Base-by-base conservation (phyloP, 2,888 invertebrate species). In the Arenicola marina region DNA sequence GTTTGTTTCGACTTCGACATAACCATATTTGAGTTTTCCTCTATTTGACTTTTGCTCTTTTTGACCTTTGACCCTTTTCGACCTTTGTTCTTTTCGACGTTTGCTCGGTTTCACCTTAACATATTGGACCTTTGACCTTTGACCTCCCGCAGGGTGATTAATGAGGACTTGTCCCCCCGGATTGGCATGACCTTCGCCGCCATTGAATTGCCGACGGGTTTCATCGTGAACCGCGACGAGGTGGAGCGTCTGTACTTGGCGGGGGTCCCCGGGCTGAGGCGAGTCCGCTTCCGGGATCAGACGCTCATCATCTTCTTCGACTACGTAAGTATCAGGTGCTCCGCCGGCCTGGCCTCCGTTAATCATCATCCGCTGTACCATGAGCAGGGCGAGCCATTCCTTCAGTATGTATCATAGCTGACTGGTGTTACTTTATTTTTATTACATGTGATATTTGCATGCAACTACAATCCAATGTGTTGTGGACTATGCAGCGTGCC, bases 301-400 rank as follows among this genome's bases (percentile, higher is more conserved):
- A 93, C 93, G 87, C 90, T 95, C 66, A 85, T 92, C 54, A 94
- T 95, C 86, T 96, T 95, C 84, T 95, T 97, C 81, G 91, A 93
- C 82, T 94, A 91, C 82, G 93, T 94, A 85, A 89, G 91, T 88
- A n/a, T n/a, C n/a, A n/a, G n/a, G n/a, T n/a, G n/a, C n/a, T n/a
- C n/a, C n/a, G n/a, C n/a, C n/a, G n/a, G n/a, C n/a, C n/a, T n/a
- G n/a, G n/a, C n/a, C n/a, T n/a, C n/a, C n/a, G n/a, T n/a, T n/a
- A n/a, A n/a, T n/a, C n/a, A n/a, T n/a, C n/a, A n/a, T n/a, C n/a
- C n/a, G n/a, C n/a, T n/a, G n/a, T n/a, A n/a, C n/a, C n/a, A n/a
- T n/a, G n/a, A n/a, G n/a, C n/a, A n/a, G n/a, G n/a, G n/a, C n/a
- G n/a, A n/a, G n/a, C n/a, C n/a, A n/a, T n/a, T n/a, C n/a, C n/a